Conservation (phyloP, 2,888 invertebrate species). For the Chalcis sispes region DNA sequence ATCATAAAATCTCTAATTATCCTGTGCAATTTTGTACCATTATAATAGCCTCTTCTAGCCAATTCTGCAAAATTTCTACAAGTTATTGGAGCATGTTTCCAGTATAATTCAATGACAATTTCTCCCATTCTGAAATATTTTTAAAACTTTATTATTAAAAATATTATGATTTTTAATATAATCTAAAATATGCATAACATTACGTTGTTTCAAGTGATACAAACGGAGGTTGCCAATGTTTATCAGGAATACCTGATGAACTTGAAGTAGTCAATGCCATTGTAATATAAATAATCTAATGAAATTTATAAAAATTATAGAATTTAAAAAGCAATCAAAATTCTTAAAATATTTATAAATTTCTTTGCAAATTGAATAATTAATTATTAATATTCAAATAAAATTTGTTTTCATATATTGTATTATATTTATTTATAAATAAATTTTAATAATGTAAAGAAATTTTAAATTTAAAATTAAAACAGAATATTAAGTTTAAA, state of each 20-base stretch:
- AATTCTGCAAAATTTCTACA: constrained; percentile 98
- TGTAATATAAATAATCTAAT: no score
- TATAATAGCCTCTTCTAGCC: constrained; percentile 94
- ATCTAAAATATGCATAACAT: constrained; percentile 60
- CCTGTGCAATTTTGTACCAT: constrained; percentile 96
- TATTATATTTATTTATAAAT: no score
- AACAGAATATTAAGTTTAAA: no score
- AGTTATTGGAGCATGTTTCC: constrained; percentile 98
- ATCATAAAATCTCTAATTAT: constrained; percentile 96
- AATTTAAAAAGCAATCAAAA: no score
- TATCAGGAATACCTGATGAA: constrained; percentile 85
- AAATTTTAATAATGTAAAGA: no score
- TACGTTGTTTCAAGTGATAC: constrained; percentile 91
- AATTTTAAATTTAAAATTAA: no score
- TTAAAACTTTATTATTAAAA: constrained; percentile 11
- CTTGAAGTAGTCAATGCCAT: constrained; percentile 44
- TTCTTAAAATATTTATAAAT: no score
- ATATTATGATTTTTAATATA: constrained; percentile 26
- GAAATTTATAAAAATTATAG: no score
- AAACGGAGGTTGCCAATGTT: constrained; percentile 92
- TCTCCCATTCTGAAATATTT: constrained; percentile 89
- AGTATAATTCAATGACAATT: constrained; percentile 94
- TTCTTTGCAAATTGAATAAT: no score
- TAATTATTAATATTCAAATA: no score
- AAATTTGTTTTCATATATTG: no score